A percentile compares a stretch with the other conserved stretches of the same genome.
These are phyloP conservation scores for Elmis aenea DNA, from an alignment of 2,888 invertebrate genomes.

Conservation along the genomic window DNA sequence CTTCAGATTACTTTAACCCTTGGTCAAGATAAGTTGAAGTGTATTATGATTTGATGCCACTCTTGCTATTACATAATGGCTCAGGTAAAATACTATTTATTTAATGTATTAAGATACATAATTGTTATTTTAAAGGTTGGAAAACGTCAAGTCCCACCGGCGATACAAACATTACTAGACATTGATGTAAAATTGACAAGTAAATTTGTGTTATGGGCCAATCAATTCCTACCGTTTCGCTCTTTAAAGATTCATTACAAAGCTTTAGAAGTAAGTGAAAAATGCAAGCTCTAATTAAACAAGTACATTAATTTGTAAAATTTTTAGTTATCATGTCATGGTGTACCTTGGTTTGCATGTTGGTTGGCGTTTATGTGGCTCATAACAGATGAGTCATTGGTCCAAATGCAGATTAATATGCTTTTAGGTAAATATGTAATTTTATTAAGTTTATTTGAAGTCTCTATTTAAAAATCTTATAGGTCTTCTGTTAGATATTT, in stretches of 20 bases:
- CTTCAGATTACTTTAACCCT: no score
- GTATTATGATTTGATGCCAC: not conserved
- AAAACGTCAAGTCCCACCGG: constrained; percentile 44
- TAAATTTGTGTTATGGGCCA: constrained; percentile 49
- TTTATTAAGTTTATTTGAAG: no score
- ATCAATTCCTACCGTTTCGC: constrained; percentile 49
- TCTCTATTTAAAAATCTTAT: constrained; percentile 39
- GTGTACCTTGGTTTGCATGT: constrained; percentile 76
- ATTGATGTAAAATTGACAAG: constrained; percentile 53
- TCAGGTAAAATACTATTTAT: not conserved
- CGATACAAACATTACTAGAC: constrained; percentile 49
- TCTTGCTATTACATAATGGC: not conserved
- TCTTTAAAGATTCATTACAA: constrained; percentile 53
- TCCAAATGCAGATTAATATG: constrained; percentile 82
- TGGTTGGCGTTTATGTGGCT: constrained; percentile 77
- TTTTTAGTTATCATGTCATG: constrained; percentile 77
- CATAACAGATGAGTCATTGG: constrained; percentile 60
- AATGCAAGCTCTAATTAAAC: not conserved
- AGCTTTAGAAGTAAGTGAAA: constrained; percentile 52
- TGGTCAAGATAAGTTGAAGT: no score
- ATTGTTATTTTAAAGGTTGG: no score
- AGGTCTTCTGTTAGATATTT: constrained; percentile 78
- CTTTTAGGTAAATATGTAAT: constrained; percentile 80
- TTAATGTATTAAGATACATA: no score
- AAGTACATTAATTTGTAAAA: not conserved